Evolutionary conservation across 2,888 invertebrate species (phyloP).

Genomic region (Chaitophorus viminalis): DNA sequence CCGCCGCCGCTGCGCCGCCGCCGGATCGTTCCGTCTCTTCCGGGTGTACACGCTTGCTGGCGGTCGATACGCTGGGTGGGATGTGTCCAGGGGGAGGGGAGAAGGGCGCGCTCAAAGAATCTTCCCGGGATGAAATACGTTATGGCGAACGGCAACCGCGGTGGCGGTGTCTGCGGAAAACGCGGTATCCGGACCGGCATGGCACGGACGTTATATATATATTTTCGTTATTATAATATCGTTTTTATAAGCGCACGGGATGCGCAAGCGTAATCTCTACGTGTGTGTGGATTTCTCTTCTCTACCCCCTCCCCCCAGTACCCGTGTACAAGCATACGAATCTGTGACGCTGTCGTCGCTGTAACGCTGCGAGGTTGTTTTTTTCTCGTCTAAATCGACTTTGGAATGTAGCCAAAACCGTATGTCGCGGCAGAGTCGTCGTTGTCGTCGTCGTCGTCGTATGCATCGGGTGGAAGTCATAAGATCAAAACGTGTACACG

Average conservation of each 20-base stretch:
- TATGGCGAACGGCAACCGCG: not conserved
- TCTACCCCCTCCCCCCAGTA: no score
- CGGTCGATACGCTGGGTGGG: not conserved
- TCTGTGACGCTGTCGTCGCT: not conserved
- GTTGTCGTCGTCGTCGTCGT: not conserved
- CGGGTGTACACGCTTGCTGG: not conserved
- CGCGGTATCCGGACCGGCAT: not conserved
- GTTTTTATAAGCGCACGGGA: not conserved
- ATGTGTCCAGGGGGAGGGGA: not conserved
- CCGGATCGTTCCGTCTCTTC: constrained; percentile 21
- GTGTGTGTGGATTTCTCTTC: no score
- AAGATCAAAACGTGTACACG: not conserved
- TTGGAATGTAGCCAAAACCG: constrained; percentile 30
- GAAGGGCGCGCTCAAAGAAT: not conserved
- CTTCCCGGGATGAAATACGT: no score
- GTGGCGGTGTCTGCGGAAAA: not conserved
- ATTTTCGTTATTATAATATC: not conserved
- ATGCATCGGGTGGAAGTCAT: not conserved
- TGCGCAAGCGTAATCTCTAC: no score
- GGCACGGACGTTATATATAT: not conserved
- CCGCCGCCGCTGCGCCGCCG: not conserved
- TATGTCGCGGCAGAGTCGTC: not conserved
- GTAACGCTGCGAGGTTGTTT: not conserved
- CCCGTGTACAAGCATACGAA: not conserved
- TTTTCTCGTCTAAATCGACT: not conserved